A percentile compares a stretch with the other conserved stretches of the same genome.
These are phyloP conservation scores for Mustelus asterias DNA, from an alignment of 2,113 vertebrate species.

Conservation along the genomic window DNA sequence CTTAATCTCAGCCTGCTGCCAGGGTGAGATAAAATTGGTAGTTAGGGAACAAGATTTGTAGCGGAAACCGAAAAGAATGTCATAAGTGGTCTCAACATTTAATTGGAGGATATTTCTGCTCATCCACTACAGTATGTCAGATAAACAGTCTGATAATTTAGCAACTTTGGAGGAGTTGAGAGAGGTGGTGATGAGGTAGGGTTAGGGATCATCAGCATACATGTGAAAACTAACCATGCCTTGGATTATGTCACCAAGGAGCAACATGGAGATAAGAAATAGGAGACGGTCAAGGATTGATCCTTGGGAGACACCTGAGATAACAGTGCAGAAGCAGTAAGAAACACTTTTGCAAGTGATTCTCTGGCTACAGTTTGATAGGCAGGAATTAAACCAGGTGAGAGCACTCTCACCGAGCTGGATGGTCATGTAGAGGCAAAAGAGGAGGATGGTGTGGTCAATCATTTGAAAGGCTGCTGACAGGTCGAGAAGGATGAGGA, in stretches of 20 bases:
- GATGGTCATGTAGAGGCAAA: not conserved
- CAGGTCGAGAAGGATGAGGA: too few relatives aligned
- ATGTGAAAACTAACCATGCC: not conserved
- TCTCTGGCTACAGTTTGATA: too few relatives aligned
- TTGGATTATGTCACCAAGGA: not conserved
- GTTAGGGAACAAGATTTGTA: not conserved
- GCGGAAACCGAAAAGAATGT: not conserved
- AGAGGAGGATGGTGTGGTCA: not conserved
- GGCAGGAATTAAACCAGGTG: too few relatives aligned
- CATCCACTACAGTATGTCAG: not conserved
- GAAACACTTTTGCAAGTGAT: too few relatives aligned
- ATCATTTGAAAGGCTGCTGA: not conserved
- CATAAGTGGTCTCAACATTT: not conserved
- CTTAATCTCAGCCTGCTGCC: not conserved
- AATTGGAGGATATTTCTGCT: not conserved
- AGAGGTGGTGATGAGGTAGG: not conserved
- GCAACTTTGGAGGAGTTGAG: not conserved
- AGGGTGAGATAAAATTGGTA: not conserved
- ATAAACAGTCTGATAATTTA: not conserved
- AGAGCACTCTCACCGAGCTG: too few relatives aligned
- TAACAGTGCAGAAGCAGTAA: not conserved
- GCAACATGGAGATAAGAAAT: not conserved
- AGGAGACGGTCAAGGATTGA: not conserved
- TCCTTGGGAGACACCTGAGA: not conserved
- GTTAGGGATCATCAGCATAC: not conserved